A percentile compares a stretch with the other conserved stretches of the same genome.
Evolutionary conservation across 35 echinoderm and acorn worm species (phyloP).

Genomic region (Patiria miniata): DNA sequence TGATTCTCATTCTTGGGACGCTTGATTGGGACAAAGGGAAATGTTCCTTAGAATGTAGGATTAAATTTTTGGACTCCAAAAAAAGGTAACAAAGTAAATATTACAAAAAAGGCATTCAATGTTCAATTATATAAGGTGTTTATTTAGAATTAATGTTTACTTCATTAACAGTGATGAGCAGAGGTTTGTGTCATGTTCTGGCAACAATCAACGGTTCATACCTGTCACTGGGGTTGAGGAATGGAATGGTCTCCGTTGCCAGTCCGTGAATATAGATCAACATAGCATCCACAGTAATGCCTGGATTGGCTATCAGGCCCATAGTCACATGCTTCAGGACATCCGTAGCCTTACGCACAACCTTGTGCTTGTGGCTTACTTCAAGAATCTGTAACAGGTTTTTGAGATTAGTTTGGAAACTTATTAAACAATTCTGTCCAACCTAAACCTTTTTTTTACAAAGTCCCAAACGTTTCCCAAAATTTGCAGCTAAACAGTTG

Average conservation of each 20-base stretch:
- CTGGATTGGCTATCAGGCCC: conserved; percentile 76
- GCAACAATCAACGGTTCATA: not conserved
- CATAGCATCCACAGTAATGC: conserved; percentile 57
- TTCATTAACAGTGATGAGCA: not conserved
- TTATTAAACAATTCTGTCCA: not conserved
- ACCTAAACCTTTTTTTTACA: not conserved
- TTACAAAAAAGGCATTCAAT: too few relatives aligned
- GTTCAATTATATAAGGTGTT: too few relatives aligned
- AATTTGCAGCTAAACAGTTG: too few relatives aligned
- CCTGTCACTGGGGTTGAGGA: conserved; percentile 66
- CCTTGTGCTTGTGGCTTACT: conserved; percentile 70
- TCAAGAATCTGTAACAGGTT: conserved; percentile 74
- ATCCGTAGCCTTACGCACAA: conserved; percentile 70
- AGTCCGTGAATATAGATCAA: conserved; percentile 84
- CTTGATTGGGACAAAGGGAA: too few relatives aligned
- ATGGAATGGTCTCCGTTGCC: conserved; percentile 72
- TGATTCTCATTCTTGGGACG: too few relatives aligned
- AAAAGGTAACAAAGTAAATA: too few relatives aligned
- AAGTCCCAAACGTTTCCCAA: too few relatives aligned
- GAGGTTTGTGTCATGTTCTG: not conserved
- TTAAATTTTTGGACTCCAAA: too few relatives aligned
- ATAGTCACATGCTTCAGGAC: conserved; percentile 54
- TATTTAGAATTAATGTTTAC: too few relatives aligned
- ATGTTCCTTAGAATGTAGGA: too few relatives aligned
- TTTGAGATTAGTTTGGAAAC: not conserved